These are phyloP conservation scores for Drosophila trichaetosa DNA, from an alignment of 2,888 invertebrate genomes.

Conservation along the genomic window DNA sequence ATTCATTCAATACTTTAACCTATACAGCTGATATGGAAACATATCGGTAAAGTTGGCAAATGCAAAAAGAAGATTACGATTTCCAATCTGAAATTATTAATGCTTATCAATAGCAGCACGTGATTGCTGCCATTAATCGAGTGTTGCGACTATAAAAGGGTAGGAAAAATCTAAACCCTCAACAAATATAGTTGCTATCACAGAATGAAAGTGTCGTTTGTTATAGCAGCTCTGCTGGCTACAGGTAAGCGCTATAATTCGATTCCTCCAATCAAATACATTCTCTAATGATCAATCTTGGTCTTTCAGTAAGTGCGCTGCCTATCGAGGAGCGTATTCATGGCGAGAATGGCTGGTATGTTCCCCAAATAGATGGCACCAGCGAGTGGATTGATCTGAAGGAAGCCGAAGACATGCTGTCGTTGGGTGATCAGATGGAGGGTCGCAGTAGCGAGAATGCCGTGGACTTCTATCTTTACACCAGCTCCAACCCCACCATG, in stretches of 20 bases:
- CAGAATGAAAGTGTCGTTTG: conserved; percentile 35
- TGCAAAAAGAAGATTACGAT: background rate
- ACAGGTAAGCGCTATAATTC: conserved; percentile 39
- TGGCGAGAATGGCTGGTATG: conserved; percentile 62
- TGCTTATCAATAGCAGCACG: background rate
- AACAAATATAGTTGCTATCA: conserved; percentile 8
- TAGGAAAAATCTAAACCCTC: background rate
- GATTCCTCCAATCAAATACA: background rate
- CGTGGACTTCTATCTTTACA: conserved; percentile 73
- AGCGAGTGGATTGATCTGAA: conserved; percentile 52
- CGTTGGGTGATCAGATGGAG: conserved; percentile 33
- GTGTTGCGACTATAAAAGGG: conserved; percentile 30
- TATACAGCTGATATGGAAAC: background rate
- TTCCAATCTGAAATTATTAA: conserved; percentile 20
- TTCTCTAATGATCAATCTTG: background rate
- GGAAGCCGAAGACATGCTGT: conserved; percentile 38
- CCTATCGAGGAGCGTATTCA: conserved; percentile 53
- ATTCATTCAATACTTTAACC: background rate
- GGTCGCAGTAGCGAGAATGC: conserved; percentile 48
- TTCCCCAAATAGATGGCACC: conserved; percentile 59
- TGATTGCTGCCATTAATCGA: background rate
- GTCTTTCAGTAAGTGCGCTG: conserved; percentile 30
- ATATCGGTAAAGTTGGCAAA: conserved; percentile 10
- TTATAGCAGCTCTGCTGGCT: conserved; percentile 34
- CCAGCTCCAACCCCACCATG: conserved; percentile 64